Conservation (phyloP, 2,888 invertebrate genomes). For the Cylloceria caligata region DNA sequence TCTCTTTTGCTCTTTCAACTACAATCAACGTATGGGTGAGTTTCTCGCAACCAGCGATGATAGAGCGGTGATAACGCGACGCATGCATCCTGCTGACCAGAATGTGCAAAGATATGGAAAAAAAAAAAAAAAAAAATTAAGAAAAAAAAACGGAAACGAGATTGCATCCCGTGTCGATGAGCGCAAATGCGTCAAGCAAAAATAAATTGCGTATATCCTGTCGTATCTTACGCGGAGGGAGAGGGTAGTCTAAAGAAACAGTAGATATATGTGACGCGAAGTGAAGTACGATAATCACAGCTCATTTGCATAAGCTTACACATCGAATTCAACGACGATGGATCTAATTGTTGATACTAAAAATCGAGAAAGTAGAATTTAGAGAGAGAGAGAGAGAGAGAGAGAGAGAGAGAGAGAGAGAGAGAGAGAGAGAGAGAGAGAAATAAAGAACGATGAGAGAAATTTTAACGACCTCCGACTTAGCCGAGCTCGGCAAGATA, state of each 20-base stretch:
- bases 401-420: neutral
- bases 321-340: conserved; percentile 54
- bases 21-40: conserved; percentile 2
- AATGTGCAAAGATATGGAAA: conserved; percentile 16
- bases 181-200: conserved; percentile 31
- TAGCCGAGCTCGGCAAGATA: conserved; percentile 53
- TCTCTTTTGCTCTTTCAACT: conserved; percentile 34
- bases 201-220: conserved; percentile 58
- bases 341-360: conserved; percentile 59
- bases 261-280: neutral
- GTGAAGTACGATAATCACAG: conserved; percentile 15
- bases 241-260: conserved; percentile 1
- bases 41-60: conserved; percentile 29
- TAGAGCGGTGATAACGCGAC: conserved; percentile 44
- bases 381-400: conserved; percentile 6
- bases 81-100: conserved; percentile 59
- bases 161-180: conserved; percentile 59
- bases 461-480: conserved; percentile 10
- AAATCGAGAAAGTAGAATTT: neutral
- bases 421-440: conserved; percentile 9
- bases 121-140: conserved; percentile 3
- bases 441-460: neutral
- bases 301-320: conserved; percentile 36
- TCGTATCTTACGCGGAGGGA: conserved; percentile 20
- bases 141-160: neutral